Percentiles rank a stretch among this genome's conserved stretches.
These are phyloP conservation scores for Vicugna pacos DNA, from an alignment of 2,113 vertebrate genomes.

Conservation along the genomic window DNA sequence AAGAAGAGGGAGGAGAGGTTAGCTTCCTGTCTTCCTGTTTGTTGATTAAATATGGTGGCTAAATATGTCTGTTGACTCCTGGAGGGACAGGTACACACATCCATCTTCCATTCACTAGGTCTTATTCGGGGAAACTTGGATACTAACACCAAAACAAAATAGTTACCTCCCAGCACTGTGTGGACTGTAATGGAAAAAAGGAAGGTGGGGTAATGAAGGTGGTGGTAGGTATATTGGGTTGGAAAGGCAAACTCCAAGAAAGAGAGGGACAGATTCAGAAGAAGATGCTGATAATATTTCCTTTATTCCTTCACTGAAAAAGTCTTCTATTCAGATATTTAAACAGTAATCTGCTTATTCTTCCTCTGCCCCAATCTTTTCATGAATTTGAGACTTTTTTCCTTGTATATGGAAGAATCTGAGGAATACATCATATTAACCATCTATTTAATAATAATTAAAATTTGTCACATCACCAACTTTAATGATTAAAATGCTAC, in stretches of 20 bases:
- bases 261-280: background rate
- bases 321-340: constrained; percentile 23
- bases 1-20: background rate
- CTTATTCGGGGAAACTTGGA: background rate
- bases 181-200: background rate
- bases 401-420: constrained; percentile 14
- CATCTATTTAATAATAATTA: constrained; percentile 41
- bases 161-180: background rate
- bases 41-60: background rate
- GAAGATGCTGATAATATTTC: background rate
- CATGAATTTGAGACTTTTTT: constrained; percentile 22
- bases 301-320: constrained; percentile 31
- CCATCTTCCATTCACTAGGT: background rate
- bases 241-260: constrained; percentile 15
- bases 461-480: constrained; percentile 26
- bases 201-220: background rate
- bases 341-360: background rate
- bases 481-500: constrained; percentile 49
- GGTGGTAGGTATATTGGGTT: background rate
- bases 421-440: constrained; percentile 19
- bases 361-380: background rate
- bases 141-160: background rate
- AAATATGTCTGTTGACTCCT: background rate
- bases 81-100: background rate
- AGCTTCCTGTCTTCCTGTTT: background rate